These are phyloP conservation scores for Rhamphomyia laevipes DNA, from an alignment of 2,888 invertebrate genomes.

Conservation along the genomic window DNA sequence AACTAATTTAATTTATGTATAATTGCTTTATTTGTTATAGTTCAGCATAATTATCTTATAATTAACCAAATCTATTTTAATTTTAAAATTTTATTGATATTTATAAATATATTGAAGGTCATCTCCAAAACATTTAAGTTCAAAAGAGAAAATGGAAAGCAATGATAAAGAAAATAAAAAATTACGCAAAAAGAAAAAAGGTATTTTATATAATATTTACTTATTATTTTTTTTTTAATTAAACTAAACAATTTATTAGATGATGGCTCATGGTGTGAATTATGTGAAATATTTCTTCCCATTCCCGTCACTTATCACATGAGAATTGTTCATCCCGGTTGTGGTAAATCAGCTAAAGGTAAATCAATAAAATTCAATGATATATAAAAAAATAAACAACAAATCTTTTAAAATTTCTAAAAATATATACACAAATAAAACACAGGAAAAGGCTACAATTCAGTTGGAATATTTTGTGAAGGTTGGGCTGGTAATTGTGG, in stretches of 20 bases:
- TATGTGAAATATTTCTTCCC: slow-evolving; percentile 68
- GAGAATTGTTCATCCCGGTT: slow-evolving; percentile 81
- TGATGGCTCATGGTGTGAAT: slow-evolving; percentile 55
- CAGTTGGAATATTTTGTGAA: slow-evolving; percentile 73
- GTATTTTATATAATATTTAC: slow-evolving; percentile 3
- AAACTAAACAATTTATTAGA: slow-evolving; percentile 17
- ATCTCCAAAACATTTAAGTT: slow-evolving; percentile 11
- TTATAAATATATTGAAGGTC: background rate
- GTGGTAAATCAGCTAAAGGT: slow-evolving; percentile 72
- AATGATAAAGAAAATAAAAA: slow-evolving; percentile 31
- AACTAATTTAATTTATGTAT: too few relatives aligned
- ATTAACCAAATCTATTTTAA: too few relatives aligned
- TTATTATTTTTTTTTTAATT: background rate
- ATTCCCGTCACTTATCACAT: slow-evolving; percentile 83
- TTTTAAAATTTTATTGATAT: too few relatives aligned
- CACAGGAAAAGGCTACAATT: slow-evolving; percentile 71
- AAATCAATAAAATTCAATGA: background rate
- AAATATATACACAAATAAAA: too few relatives aligned
- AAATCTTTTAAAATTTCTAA: too few relatives aligned
- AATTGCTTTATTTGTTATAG: too few relatives aligned
- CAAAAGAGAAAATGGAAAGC: slow-evolving; percentile 17
- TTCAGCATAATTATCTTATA: too few relatives aligned
- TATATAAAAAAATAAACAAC: too few relatives aligned
- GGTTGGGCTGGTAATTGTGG: slow-evolving; percentile 86
- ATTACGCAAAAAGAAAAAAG: slow-evolving; percentile 32